Conservation (phyloP, 2,888 invertebrate species). For the Leptopilina syphax region DNA sequence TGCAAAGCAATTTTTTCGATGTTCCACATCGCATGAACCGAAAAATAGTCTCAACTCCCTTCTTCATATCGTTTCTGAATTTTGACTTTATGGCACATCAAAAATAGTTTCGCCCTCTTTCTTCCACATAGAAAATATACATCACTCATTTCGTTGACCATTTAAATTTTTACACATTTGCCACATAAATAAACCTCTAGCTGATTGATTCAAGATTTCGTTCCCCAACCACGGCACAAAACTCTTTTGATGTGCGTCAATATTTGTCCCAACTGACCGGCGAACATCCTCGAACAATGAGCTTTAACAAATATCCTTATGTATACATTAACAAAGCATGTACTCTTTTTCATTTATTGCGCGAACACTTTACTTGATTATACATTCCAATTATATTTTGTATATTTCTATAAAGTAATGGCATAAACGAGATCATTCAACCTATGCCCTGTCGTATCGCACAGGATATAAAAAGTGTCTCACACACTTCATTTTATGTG, state of each 20-base stretch:
- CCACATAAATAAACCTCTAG: conserved; percentile 30
- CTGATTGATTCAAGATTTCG: conserved; percentile 33
- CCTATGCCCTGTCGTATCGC: conserved; percentile 10
- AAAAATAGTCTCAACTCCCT: conserved; percentile 17
- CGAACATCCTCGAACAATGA: conserved; percentile 34
- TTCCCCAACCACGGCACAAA: conserved; percentile 38
- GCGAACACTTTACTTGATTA: conserved; percentile 21
- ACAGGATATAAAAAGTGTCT: conserved; percentile 26
- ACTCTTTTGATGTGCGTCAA: conserved; percentile 39
- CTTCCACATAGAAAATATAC: conserved; percentile 29
- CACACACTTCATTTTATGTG: conserved; percentile 9
- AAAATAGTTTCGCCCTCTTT: conserved; percentile 35
- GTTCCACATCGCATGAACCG: conserved; percentile 14
- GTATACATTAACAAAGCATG: conserved; percentile 24
- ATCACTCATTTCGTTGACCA: conserved; percentile 10
- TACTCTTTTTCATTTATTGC: conserved; percentile 15
- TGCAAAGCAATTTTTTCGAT: conserved; percentile 33
- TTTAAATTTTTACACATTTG: conserved; percentile 24
- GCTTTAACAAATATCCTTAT: conserved; percentile 34
- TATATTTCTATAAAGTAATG: conserved; percentile 60
- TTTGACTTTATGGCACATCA: conserved; percentile 40
- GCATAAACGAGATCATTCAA: conserved; percentile 65
- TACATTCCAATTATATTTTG: conserved; percentile 19
- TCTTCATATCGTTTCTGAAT: conserved; percentile 24
- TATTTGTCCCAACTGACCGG: conserved; percentile 36